Evolutionary conservation across 2,888 invertebrate genomes (phyloP).

Genomic region (Trichogramma evanescens): DNA sequence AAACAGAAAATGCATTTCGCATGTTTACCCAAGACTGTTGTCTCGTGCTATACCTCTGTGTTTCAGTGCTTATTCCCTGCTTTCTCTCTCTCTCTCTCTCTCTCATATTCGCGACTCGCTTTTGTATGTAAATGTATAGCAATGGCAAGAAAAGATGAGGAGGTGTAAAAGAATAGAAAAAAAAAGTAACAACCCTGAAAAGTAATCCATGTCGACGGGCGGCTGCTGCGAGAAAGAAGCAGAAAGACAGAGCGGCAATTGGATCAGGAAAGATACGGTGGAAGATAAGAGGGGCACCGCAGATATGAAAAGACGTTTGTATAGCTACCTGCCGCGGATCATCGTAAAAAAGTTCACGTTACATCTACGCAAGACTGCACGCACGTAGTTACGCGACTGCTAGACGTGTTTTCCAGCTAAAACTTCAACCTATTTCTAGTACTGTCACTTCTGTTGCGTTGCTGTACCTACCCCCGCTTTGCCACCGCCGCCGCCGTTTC

Average conservation of each 20-base stretch:
- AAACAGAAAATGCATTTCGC: slow-evolving; percentile 38
- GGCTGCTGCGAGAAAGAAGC: neutral
- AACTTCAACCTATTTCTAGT: too few relatives aligned
- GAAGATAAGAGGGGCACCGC: neutral
- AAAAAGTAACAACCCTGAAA: too few relatives aligned
- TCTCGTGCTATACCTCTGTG: slow-evolving; percentile 5
- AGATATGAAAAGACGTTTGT: neutral
- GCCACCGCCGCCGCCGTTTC: too few relatives aligned
- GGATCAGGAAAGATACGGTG: slow-evolving; percentile 5
- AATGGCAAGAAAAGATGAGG: too few relatives aligned
- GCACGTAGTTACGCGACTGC: neutral
- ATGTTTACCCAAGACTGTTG: slow-evolving; percentile 22
- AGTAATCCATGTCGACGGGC: slow-evolving; percentile 14
- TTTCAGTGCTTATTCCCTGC: neutral
- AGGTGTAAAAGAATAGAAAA: too few relatives aligned
- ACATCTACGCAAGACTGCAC: neutral
- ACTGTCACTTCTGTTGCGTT: too few relatives aligned
- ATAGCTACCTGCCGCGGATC: neutral
- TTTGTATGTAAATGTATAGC: too few relatives aligned
- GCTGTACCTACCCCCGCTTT: too few relatives aligned
- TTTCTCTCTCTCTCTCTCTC: neutral
- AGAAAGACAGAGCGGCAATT: slow-evolving; percentile 11
- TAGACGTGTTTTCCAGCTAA: too few relatives aligned
- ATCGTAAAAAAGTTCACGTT: slow-evolving; percentile 7
- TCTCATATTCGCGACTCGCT: neutral